Conservation (phyloP, 1,140 invertebrate species). For the Carposina sasakii region DNA sequence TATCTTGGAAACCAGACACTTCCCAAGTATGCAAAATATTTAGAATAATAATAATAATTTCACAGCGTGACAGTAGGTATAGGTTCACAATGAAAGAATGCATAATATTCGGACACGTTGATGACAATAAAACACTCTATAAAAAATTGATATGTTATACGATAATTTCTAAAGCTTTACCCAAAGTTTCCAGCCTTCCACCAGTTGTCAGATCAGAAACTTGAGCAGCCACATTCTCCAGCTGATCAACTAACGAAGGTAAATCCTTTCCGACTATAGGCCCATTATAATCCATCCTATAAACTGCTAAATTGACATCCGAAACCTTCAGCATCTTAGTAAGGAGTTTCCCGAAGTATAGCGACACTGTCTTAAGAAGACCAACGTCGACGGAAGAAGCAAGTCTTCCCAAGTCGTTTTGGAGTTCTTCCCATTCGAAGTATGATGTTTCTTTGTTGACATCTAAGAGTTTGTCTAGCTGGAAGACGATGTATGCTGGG, state of each 20-base stretch:
- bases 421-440: conserved; percentile 76
- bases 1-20: too few relatives aligned
- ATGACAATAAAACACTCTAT: too few relatives aligned
- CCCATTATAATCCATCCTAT: conserved; percentile 76
- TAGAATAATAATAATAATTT: too few relatives aligned
- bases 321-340: conserved; percentile 77
- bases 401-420: conserved; percentile 68
- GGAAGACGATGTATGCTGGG: conserved; percentile 80
- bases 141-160: too few relatives aligned
- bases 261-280: conserved; percentile 82
- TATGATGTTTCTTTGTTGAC: conserved; percentile 74
- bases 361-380: conserved; percentile 50
- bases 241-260: conserved; percentile 80
- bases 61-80: too few relatives aligned
- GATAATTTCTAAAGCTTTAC: conserved; percentile 33
- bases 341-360: conserved; percentile 70
- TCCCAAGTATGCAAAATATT: too few relatives aligned
- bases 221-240: conserved; percentile 82
- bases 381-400: conserved; percentile 46
- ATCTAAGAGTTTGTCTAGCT: conserved; percentile 77
- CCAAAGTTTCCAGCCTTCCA: conserved; percentile 77
- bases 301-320: conserved; percentile 79
- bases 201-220: conserved; percentile 78
- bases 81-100: too few relatives aligned
- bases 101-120: too few relatives aligned